These are phyloP conservation scores for Stigmatopora argus DNA, from an alignment of 2,113 vertebrate genomes.

Conservation along the genomic window DNA sequence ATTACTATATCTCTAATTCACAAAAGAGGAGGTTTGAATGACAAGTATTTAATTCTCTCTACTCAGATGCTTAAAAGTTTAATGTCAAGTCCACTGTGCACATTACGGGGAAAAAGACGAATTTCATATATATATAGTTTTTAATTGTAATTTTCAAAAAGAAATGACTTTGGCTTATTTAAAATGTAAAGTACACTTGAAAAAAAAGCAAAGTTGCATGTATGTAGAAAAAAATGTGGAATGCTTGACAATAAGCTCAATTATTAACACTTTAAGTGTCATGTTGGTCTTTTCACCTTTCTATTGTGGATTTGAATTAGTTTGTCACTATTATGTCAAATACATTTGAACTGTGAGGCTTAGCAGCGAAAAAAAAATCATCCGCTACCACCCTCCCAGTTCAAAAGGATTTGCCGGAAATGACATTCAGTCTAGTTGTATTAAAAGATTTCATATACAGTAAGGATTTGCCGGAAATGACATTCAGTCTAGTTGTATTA, in stretches of 20 bases:
- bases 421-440: too few species aligned
- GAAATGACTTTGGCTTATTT: not conserved
- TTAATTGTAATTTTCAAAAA: slow-evolving; percentile 13
- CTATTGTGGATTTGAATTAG: too few species aligned
- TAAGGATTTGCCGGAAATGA: too few species aligned
- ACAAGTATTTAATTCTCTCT: not conserved
- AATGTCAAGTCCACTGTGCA: not conserved
- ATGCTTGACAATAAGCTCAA: not conserved
- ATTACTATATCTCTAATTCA: not conserved
- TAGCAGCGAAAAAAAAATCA: too few species aligned
- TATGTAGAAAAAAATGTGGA: not conserved
- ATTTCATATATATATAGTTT: not conserved
- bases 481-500: too few species aligned
- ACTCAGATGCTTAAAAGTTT: not conserved
- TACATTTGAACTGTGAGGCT: too few species aligned
- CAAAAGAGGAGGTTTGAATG: not conserved
- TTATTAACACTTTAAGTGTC: not conserved
- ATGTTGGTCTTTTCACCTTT: too few species aligned
- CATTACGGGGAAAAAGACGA: not conserved
- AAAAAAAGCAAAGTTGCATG: not conserved
- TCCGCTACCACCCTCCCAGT: too few species aligned
- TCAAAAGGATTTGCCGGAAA: too few species aligned
- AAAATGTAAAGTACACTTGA: not conserved
- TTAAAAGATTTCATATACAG: too few species aligned
- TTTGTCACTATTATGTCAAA: too few species aligned